Evolutionary conservation across 2,113 vertebrate genomes (phyloP), one percentile per base, ranked within the genome.

Genomic region (Chionodraco myersi): DNA sequence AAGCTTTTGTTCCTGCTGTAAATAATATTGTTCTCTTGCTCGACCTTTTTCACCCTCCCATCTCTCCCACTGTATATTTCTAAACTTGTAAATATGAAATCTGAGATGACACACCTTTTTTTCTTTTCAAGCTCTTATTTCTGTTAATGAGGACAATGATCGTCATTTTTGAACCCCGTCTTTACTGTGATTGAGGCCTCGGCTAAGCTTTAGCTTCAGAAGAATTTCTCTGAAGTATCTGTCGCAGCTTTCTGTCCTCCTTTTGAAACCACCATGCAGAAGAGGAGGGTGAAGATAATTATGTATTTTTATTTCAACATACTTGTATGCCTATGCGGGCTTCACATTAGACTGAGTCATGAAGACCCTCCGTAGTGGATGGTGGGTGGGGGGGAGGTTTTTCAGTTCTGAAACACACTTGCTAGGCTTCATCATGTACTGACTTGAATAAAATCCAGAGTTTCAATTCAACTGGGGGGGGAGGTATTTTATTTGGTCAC

Each of bases 391-490:
- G 45, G 58, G 60, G 53, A 2, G 34, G 16, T 16, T n/a, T 85
- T 80, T 60, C 53, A 82, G 52, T 53, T 78, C 81, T 52, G 61
- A 89, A 74, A 70, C 67, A 73, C 69, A 51, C 44, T 82, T 85
- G 41, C 45, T 79, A 83, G 77, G 72, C 65, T 88, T 88, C 84
- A 86, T 44, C 76, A 84, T 93, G 89, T 94, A 89, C 82, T 91
- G 81, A 89, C 83, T 87, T 93, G 60, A 93, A 93, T 92, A 92
- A 93, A 92, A 90, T 89, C 81, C 89, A 89, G 68, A 93, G 85
- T 94, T 92, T 91, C 75, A 90, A 88, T 91, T 84, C 77, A 92
- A 86, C 82, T 77, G 76, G 79, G 81, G 62, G 81, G 69, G 81
- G 83, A 34, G 88, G 51, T 85, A 91, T 86, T 91, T 91, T 91